phyloP scores from a whole-genome alignment of 2,888 invertebrate genomes.

The Cataglyphis albicans region DNA sequence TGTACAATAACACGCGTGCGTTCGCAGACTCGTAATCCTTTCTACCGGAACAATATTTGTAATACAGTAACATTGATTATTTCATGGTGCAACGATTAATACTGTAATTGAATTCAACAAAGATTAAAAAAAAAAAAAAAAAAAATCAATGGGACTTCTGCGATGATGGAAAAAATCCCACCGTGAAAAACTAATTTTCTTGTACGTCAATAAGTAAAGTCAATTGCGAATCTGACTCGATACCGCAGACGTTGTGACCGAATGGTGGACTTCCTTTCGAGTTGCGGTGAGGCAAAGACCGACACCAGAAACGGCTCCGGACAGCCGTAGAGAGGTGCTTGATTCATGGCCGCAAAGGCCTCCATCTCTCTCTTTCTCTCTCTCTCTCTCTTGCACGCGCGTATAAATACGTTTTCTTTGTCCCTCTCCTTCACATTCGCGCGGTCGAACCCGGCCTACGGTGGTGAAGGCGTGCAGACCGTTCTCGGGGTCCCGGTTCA shows the following conservation, averaged over 20 bases:
- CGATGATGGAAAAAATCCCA: neutral
- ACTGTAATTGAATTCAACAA: neutral
- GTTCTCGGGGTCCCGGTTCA: conserved; percentile 34
- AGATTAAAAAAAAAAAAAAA: neutral
- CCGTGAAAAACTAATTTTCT: conserved; percentile 1
- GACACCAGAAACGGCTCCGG: conserved; percentile 49
- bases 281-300: conserved; percentile 23
- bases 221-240: neutral
- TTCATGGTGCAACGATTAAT: neutral
- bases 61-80: conserved; percentile 4
- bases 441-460: conserved; percentile 10
- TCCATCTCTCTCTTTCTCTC: conserved; percentile 52
- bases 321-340: conserved; percentile 62
- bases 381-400: conserved; percentile 45
- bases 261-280: conserved; percentile 19
- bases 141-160: neutral
- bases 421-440: conserved; percentile 14
- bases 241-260: conserved; percentile 41
- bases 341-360: conserved; percentile 59
- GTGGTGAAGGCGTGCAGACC: conserved; percentile 46
- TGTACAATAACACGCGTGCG: conserved; percentile 49
- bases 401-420: conserved; percentile 51
- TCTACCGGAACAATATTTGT: neutral
- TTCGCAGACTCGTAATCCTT: neutral
- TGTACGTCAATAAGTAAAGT: conserved; percentile 14